Percentiles rank a stretch among this genome's conserved stretches.
Conservation (phyloP, 2,113 vertebrate species). For the Rhizomys pruinosus region DNA sequence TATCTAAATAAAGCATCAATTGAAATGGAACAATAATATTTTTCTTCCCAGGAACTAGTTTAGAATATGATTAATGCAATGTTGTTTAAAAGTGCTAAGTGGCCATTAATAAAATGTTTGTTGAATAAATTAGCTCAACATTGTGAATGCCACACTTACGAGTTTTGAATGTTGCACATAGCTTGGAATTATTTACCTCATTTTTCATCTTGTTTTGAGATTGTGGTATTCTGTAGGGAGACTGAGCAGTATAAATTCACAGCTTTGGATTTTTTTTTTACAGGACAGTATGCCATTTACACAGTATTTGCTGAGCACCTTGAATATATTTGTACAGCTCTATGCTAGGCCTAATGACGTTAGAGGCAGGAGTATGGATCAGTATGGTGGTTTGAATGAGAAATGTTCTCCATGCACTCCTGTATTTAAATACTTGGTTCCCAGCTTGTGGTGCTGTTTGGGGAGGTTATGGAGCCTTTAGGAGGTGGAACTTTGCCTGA, state of each 20-base stretch:
- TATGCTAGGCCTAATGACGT: too few relatives aligned
- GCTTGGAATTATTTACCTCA: background rate
- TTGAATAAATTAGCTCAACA: constrained; percentile 28
- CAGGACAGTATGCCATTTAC: background rate
- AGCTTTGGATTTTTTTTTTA: background rate
- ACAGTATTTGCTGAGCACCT: background rate
- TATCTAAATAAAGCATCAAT: constrained; percentile 48
- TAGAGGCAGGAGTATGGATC: background rate
- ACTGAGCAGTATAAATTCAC: background rate
- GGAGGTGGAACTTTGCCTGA: too few relatives aligned
- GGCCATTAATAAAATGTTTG: constrained; percentile 47
- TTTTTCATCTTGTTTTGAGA: background rate
- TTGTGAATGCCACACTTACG: background rate
- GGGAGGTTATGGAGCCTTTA: too few relatives aligned
- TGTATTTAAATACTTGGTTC: too few relatives aligned
- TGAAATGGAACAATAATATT: constrained; percentile 50
- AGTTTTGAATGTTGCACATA: background rate
- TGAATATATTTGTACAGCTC: background rate
- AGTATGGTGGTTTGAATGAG: too few relatives aligned
- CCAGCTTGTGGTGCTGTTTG: too few relatives aligned
- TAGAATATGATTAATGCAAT: constrained; percentile 50
- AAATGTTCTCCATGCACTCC: too few relatives aligned
- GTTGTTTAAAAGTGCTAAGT: constrained; percentile 32
- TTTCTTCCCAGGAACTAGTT: constrained; percentile 34
- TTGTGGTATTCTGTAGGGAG: background rate